Evolutionary conservation across 2,888 invertebrate species (phyloP).

Genomic region (Cephus nigrinus): DNA sequence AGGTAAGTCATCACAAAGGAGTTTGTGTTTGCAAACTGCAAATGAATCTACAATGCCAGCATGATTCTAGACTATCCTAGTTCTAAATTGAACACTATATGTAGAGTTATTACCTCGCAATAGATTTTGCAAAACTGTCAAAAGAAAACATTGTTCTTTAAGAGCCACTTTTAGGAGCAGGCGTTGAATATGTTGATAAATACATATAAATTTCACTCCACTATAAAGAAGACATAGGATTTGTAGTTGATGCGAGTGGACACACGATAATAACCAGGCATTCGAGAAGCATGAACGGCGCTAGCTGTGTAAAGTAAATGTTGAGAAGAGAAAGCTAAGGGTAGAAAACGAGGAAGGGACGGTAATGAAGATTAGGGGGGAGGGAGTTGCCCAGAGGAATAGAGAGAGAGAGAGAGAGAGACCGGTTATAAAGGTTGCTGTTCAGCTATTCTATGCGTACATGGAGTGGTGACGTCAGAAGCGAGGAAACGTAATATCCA

Average conservation of each 20-base stretch:
- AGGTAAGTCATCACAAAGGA: not conserved
- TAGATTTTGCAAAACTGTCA: slow-evolving; percentile 58
- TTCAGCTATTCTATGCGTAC: too few species aligned
- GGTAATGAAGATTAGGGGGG: too few species aligned
- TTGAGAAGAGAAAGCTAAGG: too few species aligned
- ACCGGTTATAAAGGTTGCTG: too few species aligned
- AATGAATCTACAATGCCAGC: slow-evolving; percentile 6
- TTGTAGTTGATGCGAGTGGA: not conserved
- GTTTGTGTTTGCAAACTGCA: slow-evolving; percentile 24
- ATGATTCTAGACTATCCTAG: slow-evolving; percentile 27
- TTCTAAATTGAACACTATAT: slow-evolving; percentile 39
- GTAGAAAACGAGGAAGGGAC: too few species aligned
- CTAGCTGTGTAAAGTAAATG: too few species aligned
- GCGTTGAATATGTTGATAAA: not conserved
- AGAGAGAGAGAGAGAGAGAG: too few species aligned
- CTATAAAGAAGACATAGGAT: not conserved
- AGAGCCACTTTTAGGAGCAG: not conserved
- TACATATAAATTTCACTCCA: not conserved
- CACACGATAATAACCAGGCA: too few species aligned
- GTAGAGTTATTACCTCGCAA: slow-evolving; percentile 55
- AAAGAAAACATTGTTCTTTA: slow-evolving; percentile 36
- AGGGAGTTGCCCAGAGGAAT: too few species aligned
- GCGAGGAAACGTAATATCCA: too few species aligned
- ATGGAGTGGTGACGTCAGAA: too few species aligned
- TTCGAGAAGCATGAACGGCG: too few species aligned